phyloP scores from a whole-genome alignment of 1,140 invertebrate genomes.

The Tetranychus cinnabarinus region DNA sequence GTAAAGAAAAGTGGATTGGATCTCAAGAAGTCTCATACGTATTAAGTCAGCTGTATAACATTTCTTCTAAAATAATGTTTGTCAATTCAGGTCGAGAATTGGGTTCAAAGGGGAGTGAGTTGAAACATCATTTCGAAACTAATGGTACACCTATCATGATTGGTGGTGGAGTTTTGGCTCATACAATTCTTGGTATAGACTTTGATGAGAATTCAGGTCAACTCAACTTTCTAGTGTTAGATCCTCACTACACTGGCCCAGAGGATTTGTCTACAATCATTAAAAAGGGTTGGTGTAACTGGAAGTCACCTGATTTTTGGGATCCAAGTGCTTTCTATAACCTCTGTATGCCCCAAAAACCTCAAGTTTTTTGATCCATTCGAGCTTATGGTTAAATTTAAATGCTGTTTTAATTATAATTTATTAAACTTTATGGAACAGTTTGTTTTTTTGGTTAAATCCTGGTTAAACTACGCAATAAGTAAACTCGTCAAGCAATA shows the following conservation, averaged over 20 bases:
- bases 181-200: slow-evolving; percentile 86
- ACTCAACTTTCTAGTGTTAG: slow-evolving; percentile 70
- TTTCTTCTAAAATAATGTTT: slow-evolving; percentile 58
- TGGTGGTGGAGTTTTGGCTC: slow-evolving; percentile 83
- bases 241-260: slow-evolving; percentile 84
- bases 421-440: too few relatives aligned
- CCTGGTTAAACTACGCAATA: too few relatives aligned
- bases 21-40: slow-evolving; percentile 88
- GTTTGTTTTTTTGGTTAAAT: too few relatives aligned
- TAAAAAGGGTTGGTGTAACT: slow-evolving; percentile 19
- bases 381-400: too few relatives aligned
- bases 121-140: slow-evolving; percentile 67
- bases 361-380: slow-evolving; percentile 8
- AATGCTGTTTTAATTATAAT: too few relatives aligned
- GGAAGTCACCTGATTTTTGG: slow-evolving; percentile 79
- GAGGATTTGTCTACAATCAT: slow-evolving; percentile 28
- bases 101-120: slow-evolving; percentile 43
- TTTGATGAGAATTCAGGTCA: slow-evolving; percentile 50
- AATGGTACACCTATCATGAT: slow-evolving; percentile 97
- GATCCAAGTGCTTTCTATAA: slow-evolving; percentile 79
- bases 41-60: slow-evolving; percentile 43
- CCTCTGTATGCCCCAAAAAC: slow-evolving; percentile 56
- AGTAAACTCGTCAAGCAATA: too few relatives aligned
- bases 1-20: slow-evolving; percentile 87
- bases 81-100: slow-evolving; percentile 63